Evolutionary conservation across 2,797 vertebrate species (phyloP).

Genomic region (Gobionotothen gibberifrons): DNA sequence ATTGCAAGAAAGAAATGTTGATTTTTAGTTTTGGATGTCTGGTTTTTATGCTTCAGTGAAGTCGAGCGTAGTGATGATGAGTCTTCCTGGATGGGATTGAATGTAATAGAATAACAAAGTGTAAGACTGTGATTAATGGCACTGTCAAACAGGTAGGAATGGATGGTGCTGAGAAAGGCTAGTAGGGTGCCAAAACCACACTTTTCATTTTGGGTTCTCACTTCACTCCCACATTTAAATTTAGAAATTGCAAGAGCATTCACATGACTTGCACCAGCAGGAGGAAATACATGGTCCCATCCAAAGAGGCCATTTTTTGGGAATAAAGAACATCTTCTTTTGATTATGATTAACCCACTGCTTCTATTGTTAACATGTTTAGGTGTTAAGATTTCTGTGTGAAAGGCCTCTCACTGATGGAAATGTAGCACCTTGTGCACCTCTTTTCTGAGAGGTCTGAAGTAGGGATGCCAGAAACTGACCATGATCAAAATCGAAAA

Average conservation of each 20-base stretch:
- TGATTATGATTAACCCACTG: constrained; percentile 16
- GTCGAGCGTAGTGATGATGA: not conserved
- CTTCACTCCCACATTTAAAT: constrained; percentile 51
- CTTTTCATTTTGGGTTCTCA: constrained; percentile 56
- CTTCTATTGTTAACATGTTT: constrained; percentile 26
- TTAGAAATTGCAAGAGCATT: constrained; percentile 44
- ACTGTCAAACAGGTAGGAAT: constrained; percentile 37
- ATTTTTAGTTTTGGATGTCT: constrained; percentile 12
- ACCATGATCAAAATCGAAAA: too few relatives aligned
- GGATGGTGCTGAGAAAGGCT: constrained; percentile 29
- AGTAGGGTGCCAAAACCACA: constrained; percentile 48
- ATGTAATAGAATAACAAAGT: constrained; percentile 15
- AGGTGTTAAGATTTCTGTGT: constrained; percentile 25
- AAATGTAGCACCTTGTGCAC: not conserved
- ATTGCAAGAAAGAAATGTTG: constrained; percentile 10
- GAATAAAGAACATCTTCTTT: too few relatives aligned
- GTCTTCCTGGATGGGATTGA: constrained; percentile 18
- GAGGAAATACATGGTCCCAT: constrained; percentile 39
- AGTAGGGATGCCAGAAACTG: too few relatives aligned
- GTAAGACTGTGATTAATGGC: constrained; percentile 33
- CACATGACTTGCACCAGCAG: constrained; percentile 33
- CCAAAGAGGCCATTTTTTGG: constrained; percentile 18
- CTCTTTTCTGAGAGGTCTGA: constrained; percentile 12
- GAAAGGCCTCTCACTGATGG: constrained; percentile 9
- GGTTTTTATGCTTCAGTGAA: constrained; percentile 5